These are phyloP conservation scores for Globia sparganii DNA, from an alignment of 2,888 invertebrate species.

Conservation along the genomic window DNA sequence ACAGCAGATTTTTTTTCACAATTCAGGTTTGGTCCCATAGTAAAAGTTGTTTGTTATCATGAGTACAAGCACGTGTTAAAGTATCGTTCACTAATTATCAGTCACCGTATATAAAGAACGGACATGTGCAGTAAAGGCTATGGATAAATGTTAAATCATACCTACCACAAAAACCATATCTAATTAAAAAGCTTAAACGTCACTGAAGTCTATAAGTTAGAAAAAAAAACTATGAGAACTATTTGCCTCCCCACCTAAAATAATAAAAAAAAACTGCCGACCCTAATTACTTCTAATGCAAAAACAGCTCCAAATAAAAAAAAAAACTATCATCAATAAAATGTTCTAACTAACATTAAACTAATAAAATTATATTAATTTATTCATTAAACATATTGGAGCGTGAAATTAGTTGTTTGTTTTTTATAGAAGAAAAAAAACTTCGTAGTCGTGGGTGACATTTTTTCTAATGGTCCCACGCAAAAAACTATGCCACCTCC, in stretches of 20 bases:
- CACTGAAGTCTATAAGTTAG: too few relatives aligned
- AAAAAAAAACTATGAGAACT: slow-evolving; percentile 1
- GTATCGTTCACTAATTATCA: too few relatives aligned
- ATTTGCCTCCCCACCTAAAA: not conserved
- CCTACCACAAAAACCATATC: not conserved
- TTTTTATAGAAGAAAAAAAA: slow-evolving; percentile 68
- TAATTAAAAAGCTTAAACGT: not conserved
- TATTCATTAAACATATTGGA: slow-evolving; percentile 77
- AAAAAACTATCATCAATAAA: slow-evolving; percentile 21
- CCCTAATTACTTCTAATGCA: slow-evolving; percentile 35
- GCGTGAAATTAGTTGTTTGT: slow-evolving; percentile 82
- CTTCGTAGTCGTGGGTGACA: slow-evolving; percentile 80
- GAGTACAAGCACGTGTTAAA: too few relatives aligned
- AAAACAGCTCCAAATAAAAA: slow-evolving; percentile 39
- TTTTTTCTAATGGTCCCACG: slow-evolving; percentile 84
- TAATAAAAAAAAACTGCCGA: not conserved
- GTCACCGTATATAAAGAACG: too few relatives aligned
- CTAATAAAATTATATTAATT: slow-evolving; percentile 69
- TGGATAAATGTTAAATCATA: not conserved
- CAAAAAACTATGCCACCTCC: slow-evolving; percentile 65
- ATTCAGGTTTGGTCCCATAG: too few relatives aligned
- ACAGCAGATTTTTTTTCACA: too few relatives aligned
- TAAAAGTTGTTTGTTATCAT: too few relatives aligned
- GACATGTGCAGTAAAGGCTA: not conserved
- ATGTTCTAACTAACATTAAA: slow-evolving; percentile 42